Evolutionary conservation across 2,113 vertebrate species (phyloP).

Genomic region (Urocolius indicus): DNA sequence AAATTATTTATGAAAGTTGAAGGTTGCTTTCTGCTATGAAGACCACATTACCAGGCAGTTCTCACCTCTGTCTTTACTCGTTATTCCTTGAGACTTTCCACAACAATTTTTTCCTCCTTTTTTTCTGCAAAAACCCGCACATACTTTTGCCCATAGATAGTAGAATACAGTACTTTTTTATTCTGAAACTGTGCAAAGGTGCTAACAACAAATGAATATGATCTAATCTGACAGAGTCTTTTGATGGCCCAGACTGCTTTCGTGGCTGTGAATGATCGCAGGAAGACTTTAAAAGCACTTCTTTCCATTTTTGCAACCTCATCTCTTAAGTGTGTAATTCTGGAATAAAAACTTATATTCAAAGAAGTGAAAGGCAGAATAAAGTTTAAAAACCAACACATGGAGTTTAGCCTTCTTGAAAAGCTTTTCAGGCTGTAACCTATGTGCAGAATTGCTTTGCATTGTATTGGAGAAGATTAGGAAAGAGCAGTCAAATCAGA

Average conservation of each 20-base stretch:
- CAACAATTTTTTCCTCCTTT: not conserved
- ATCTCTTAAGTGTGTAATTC: not conserved
- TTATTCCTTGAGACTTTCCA: not conserved
- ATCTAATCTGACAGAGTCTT: not conserved
- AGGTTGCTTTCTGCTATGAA: conserved; percentile 15
- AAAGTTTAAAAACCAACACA: not conserved
- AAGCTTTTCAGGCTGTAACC: not conserved
- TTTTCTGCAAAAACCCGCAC: not conserved
- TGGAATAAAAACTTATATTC: not conserved
- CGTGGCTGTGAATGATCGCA: rapidly evolving
- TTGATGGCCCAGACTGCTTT: not conserved
- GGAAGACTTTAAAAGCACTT: not conserved
- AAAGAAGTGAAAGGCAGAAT: not conserved
- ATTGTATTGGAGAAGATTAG: not conserved
- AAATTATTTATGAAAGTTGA: conserved; percentile 54
- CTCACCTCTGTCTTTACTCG: not conserved
- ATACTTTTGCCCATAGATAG: not conserved
- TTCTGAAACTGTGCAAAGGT: not conserved
- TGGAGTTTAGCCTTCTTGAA: not conserved
- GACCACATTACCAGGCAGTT: conserved; percentile 6
- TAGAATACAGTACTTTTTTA: not conserved
- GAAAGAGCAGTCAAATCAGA: not conserved
- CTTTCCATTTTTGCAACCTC: not conserved
- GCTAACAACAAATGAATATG: not conserved
- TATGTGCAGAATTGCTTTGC: not conserved